phyloP scores from a whole-genome alignment of 2,113 vertebrate genomes.

The Myotis yumanensis region DNA sequence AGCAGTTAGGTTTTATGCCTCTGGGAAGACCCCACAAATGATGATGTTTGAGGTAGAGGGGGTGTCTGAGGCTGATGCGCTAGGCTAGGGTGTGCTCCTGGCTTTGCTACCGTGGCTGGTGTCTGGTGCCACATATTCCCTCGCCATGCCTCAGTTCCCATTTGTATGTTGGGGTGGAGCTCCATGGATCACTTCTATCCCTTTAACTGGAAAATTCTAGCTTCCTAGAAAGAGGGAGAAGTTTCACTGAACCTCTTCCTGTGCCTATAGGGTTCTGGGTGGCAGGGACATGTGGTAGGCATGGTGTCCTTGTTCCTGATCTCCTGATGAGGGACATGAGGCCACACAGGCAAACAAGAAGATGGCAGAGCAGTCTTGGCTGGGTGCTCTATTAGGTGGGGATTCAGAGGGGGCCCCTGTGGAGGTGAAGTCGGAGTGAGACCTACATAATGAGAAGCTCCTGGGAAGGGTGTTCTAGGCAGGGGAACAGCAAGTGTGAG shows the following conservation, averaged over 20 bases:
- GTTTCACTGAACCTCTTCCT: neutral
- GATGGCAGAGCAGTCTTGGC: neutral
- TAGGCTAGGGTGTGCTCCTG: neutral
- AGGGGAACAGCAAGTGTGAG: too few relatives aligned
- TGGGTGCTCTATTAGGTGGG: neutral
- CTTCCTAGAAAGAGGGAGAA: neutral
- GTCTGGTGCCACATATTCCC: neutral
- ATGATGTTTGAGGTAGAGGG: neutral
- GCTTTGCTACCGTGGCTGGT: neutral
- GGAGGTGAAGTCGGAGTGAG: neutral
- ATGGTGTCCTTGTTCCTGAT: too few relatives aligned
- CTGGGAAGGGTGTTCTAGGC: neutral
- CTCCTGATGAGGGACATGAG: neutral
- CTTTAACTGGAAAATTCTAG: neutral
- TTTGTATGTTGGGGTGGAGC: rapidly evolving
- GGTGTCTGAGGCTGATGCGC: neutral
- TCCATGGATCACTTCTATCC: neutral
- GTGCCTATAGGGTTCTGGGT: neutral
- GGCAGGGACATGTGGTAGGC: neutral
- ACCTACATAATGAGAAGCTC: neutral
- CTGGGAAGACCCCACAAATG: neutral
- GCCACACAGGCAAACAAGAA: neutral
- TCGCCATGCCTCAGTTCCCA: rapidly evolving
- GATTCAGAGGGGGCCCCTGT: neutral
- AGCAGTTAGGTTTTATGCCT: neutral